Percentiles rank a stretch among this genome's conserved stretches.
Conservation (phyloP, 2,888 invertebrate genomes). For the Kryphioiulus occultus region DNA sequence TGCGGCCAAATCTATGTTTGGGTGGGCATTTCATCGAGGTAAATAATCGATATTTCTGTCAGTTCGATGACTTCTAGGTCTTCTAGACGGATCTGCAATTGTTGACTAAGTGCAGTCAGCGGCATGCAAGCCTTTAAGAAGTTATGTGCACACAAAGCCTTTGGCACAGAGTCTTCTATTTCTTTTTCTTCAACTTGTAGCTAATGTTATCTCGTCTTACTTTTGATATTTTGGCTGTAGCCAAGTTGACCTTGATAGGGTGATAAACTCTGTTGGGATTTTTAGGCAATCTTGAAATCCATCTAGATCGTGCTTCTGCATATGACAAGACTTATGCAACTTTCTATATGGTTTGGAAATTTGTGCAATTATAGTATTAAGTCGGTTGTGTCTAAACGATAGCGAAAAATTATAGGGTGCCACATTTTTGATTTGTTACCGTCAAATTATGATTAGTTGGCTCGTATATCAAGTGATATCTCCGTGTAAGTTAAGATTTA, state of each 20-base stretch:
- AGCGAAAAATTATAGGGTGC: too few relatives aligned
- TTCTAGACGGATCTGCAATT: not conserved
- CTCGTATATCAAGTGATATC: too few relatives aligned
- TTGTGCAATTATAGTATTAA: too few relatives aligned
- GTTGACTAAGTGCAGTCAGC: not conserved
- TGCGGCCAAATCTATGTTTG: not conserved
- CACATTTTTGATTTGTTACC: too few relatives aligned
- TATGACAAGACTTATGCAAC: too few relatives aligned
- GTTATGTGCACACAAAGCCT: not conserved
- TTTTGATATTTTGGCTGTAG: not conserved
- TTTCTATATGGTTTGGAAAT: too few relatives aligned
- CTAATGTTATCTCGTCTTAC: not conserved
- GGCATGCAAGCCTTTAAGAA: too few relatives aligned
- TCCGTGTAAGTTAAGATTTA: too few relatives aligned
- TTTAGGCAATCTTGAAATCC: too few relatives aligned
- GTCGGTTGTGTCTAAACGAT: too few relatives aligned
- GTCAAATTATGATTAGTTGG: too few relatives aligned
- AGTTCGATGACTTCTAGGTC: not conserved
- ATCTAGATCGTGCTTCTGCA: too few relatives aligned
- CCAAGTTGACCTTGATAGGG: not conserved
- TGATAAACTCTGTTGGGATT: not conserved
- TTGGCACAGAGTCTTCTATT: not conserved
- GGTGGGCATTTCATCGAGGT: not conserved
- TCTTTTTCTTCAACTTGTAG: not conserved
- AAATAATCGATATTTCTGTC: not conserved